These are phyloP conservation scores for Agriopis marginaria DNA, from an alignment of 2,888 invertebrate genomes.

Conservation along the genomic window DNA sequence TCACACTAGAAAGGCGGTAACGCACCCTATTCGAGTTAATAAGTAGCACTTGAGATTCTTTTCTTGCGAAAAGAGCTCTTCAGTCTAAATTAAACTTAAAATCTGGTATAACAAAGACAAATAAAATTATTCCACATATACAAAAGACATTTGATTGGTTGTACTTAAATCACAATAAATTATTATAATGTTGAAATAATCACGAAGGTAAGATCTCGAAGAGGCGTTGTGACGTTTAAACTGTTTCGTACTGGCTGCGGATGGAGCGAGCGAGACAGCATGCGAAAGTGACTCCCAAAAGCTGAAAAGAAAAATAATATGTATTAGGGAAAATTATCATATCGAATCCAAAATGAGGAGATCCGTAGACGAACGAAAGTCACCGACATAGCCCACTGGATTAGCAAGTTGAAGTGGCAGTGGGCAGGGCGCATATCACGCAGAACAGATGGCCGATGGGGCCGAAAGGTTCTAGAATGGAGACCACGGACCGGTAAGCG, in stretches of 20 bases:
- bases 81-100: conserved; percentile 46
- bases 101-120: conserved; percentile 53
- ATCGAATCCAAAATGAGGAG: too few species aligned
- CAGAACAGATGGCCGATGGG: too few species aligned
- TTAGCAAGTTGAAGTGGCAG: too few species aligned
- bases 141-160: conserved; percentile 44
- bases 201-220: conserved; percentile 17
- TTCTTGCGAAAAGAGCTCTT: conserved; percentile 38
- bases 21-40: conserved; percentile 35
- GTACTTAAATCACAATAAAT: conserved; percentile 59
- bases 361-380: too few species aligned
- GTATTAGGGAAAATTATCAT: too few species aligned
- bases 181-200: conserved; percentile 24
- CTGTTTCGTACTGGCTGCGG: conserved; percentile 96
- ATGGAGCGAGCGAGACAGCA: conserved; percentile 97
- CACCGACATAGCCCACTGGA: too few species aligned
- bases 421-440: too few species aligned
- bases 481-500: too few species aligned
- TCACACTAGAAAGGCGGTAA: conserved; percentile 27
- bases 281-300: conserved; percentile 96
- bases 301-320: conserved; percentile 81
- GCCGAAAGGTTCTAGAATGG: too few species aligned
- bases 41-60: conserved; percentile 44
- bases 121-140: conserved; percentile 63
- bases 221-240: conserved; percentile 71